Evolutionary conservation across 2,113 vertebrate genomes (phyloP), one percentile per base, ranked within the genome.

Genomic region (Gambusia holbrooki): DNA sequence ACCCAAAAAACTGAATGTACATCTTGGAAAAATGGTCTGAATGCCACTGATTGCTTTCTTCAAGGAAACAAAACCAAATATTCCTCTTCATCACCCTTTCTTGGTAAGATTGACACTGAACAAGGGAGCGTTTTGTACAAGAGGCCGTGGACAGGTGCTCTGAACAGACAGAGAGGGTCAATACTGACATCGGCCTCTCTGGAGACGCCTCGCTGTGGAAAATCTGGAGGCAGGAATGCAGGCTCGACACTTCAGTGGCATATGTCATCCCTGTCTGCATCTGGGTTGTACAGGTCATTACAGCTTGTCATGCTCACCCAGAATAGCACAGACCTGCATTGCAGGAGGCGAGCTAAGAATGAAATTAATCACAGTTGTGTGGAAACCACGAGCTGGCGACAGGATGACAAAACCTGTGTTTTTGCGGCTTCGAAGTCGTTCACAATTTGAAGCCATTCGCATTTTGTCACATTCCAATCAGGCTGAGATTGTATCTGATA

Each of bases 161-260:
- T 42, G 74, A 79, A 66, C 80, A 63, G 32, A 25, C 51, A 58
- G 60, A 73, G 54, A 68, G 80, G 88, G 86, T 88, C 84, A 87
- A 66, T 73, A 79, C 68, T 77, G 76, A 81, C 82, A 76, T 62
- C 4, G 58, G 62, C 79, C 75, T 83, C 75, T 83, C 85, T 2
- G 30, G 84, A 86, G 88, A 84, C 73, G 40, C 63, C 54, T 82
- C 76, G 76, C 68, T 64, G 69, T 64, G 60, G 73, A 71, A 84
- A 75, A 82, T 80, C 69, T 75, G 83, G 66, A 86, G 74, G 71
- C 77, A 81, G 79, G 76, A 89, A 81, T 87, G 86, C 81, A 78
- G 76, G 70, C 77, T 73, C 80, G 81, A 85, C 87, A 91, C 74
- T 86, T 92, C 73, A 14, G 0, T 74, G 82, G 82, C 83, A 90